Evolutionary conservation across 2,113 vertebrate species (phyloP).

Genomic region (Crotalus tigris): DNA sequence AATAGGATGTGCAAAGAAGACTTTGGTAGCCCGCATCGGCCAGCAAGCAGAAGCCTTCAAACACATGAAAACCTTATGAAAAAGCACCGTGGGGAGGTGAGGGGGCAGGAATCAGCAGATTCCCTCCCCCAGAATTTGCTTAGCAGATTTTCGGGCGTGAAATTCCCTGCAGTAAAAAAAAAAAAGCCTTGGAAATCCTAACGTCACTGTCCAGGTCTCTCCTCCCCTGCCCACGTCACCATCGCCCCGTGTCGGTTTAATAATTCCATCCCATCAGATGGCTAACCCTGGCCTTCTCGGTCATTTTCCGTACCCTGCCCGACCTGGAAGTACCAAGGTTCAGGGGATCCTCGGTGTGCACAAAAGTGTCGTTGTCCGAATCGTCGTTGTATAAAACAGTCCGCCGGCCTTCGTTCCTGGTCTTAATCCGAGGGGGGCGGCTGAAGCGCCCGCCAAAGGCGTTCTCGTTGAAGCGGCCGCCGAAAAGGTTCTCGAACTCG

Average conservation of each 20-base stretch:
- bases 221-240: conserved; percentile 27
- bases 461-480: conserved; percentile 69
- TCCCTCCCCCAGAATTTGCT: conserved; percentile 72
- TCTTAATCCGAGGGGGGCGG: conserved; percentile 84
- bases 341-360: conserved; percentile 86
- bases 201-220: conserved; percentile 58
- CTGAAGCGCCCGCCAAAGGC: conserved; percentile 55
- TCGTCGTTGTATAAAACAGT: conserved; percentile 94
- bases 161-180: conserved; percentile 90
- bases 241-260: conserved; percentile 70
- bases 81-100: conserved; percentile 86
- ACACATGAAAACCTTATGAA: conserved; percentile 69
- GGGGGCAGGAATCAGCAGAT: conserved; percentile 58
- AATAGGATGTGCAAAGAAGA: conserved; percentile 77
- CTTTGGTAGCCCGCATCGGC: conserved; percentile 71
- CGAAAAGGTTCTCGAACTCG: conserved; percentile 73
- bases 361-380: conserved; percentile 86
- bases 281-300: conserved; percentile 97
- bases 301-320: conserved; percentile 96
- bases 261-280: conserved; percentile 99
- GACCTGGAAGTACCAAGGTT: conserved; percentile 96
- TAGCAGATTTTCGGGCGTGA: conserved; percentile 76
- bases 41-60: conserved; percentile 70
- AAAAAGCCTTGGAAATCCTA: conserved; percentile 69
- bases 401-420: conserved; percentile 92